Conservation (phyloP, 64 coral and sea anemone genomes). For the Anthopleura sola region DNA sequence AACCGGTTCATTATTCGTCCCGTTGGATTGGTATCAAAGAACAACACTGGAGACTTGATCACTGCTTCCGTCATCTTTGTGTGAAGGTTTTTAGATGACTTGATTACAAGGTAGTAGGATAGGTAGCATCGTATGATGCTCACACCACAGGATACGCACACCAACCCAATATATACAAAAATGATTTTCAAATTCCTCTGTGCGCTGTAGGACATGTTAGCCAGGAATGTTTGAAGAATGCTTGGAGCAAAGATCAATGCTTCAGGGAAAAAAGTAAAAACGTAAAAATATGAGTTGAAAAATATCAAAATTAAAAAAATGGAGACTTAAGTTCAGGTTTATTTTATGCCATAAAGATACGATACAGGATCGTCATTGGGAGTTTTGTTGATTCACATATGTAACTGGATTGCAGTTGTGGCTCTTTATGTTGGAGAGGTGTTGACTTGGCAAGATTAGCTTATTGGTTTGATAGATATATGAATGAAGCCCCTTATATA, state of each 20-base stretch:
- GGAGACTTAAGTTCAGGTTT: too few relatives aligned
- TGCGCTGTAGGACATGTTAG: conserved; percentile 5
- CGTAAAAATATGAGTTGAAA: not conserved
- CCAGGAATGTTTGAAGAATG: conserved; percentile 25
- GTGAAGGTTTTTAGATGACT: conserved; percentile 52
- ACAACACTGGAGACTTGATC: conserved; percentile 36
- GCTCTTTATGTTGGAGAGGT: too few relatives aligned
- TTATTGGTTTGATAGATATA: too few relatives aligned
- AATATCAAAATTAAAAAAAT: too few relatives aligned
- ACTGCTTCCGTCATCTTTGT: conserved; percentile 42
- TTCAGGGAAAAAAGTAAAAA: not conserved
- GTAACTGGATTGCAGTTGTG: too few relatives aligned
- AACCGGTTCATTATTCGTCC: conserved; percentile 72
- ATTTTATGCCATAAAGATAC: too few relatives aligned
- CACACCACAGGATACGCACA: not conserved
- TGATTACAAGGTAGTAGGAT: conserved; percentile 17
- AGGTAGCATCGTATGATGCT: conserved; percentile 5
- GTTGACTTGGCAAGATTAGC: too few relatives aligned
- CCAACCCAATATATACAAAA: conserved; percentile 21
- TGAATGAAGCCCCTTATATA: too few relatives aligned
- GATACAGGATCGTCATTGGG: too few relatives aligned
- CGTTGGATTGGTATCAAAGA: conserved; percentile 55
- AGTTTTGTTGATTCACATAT: too few relatives aligned
- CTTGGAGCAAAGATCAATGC: conserved; percentile 21
- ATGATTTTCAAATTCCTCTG: conserved; percentile 6